Evolutionary conservation across 64 coral and sea anemone species (phyloP).

Genomic region (Montipora foliosa): DNA sequence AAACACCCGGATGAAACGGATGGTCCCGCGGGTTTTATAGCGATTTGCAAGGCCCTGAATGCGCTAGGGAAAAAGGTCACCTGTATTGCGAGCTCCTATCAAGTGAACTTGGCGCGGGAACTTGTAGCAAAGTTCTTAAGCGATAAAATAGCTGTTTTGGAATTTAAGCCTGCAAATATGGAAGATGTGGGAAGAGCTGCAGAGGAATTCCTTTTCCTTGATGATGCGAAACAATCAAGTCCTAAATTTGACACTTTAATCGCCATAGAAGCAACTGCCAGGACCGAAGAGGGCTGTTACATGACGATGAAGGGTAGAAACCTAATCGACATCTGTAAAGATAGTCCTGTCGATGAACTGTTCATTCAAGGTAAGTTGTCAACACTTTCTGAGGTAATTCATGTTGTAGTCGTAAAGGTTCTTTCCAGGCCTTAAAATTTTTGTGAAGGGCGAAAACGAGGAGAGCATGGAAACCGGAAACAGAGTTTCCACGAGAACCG

Average conservation of each 20-base stretch:
- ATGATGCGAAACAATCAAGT: neutral
- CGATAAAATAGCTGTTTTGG: slow-evolving; percentile 32
- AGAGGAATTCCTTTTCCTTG: slow-evolving; percentile 60
- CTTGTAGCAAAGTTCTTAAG: slow-evolving; percentile 52
- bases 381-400: neutral
- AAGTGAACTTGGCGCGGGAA: slow-evolving; percentile 50
- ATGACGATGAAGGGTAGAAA: slow-evolving; percentile 77
- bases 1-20: slow-evolving; percentile 80
- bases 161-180: slow-evolving; percentile 33
- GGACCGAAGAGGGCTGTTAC: slow-evolving; percentile 50
- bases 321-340: slow-evolving; percentile 69
- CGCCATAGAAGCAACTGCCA: slow-evolving; percentile 79
- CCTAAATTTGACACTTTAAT: slow-evolving; percentile 80
- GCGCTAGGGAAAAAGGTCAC: slow-evolving; percentile 78
- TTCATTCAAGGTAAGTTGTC: slow-evolving; percentile 71
- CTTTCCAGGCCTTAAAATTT: no score
- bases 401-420: no score
- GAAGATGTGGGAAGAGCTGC: slow-evolving; percentile 48
- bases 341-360: slow-evolving; percentile 84
- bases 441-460: no score
- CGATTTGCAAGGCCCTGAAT: slow-evolving; percentile 84
- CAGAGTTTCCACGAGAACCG: no score
- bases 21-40: slow-evolving; percentile 74
- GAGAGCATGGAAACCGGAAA: no score
- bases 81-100: slow-evolving; percentile 73